A percentile compares a stretch with the other conserved stretches of the same genome.
These are phyloP conservation scores for Patella caerulea DNA, from an alignment of 2,888 invertebrate genomes.

Conservation along the genomic window DNA sequence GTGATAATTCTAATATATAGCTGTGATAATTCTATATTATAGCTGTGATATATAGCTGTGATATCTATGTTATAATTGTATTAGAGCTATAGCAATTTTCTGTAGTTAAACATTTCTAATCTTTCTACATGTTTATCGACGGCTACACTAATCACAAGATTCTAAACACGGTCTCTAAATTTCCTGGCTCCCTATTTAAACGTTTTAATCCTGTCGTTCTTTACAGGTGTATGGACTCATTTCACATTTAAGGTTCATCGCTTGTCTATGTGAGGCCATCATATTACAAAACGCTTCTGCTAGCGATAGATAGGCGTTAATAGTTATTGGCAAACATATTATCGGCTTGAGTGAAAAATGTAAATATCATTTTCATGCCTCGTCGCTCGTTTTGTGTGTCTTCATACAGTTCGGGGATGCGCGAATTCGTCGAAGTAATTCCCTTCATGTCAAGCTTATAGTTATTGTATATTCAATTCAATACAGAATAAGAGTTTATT, in stretches of 20 bases:
- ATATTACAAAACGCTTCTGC: background rate
- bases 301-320: constrained; percentile 9
- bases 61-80: too few species aligned
- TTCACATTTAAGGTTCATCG: constrained; percentile 11
- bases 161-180: too few species aligned
- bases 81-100: too few species aligned
- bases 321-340: constrained; percentile 12
- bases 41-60: too few species aligned
- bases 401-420: background rate
- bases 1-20: too few species aligned
- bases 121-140: too few species aligned
- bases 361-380: constrained; percentile 13
- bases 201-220: background rate
- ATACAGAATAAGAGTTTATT: background rate
- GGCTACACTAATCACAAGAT: too few species aligned
- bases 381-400: constrained; percentile 7
- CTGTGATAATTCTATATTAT: too few species aligned
- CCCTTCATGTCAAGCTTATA: background rate
- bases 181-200: too few species aligned
- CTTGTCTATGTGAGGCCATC: constrained; percentile 1
- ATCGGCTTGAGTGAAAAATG: constrained; percentile 12
- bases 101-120: too few species aligned
- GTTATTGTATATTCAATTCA: constrained; percentile 3
- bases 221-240: constrained; percentile 3
- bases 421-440: background rate